Base-by-base conservation (phyloP, 2,888 invertebrate species). In the Drosophila neutralis region DNA sequence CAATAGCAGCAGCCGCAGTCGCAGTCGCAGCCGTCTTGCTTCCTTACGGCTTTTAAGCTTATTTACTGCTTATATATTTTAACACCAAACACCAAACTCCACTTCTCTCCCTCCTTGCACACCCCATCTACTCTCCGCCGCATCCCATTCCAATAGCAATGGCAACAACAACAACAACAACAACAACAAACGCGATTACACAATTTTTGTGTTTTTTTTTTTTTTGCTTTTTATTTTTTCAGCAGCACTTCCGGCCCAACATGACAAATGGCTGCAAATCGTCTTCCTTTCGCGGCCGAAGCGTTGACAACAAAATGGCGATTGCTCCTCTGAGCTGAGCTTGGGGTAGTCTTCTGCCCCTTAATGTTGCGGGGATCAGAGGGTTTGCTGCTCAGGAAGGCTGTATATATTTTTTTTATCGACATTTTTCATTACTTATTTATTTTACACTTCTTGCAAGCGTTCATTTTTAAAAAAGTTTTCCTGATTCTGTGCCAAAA, bases 191-290 rank as follows among this genome's bases (percentile, higher is more conserved):
- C 76, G 66, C 77, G 86, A 85, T 82, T 84, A 78, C 77, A 78
- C 56, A 72, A 71, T 38, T 67, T 70, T 60, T 59, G 74, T n/a
- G 54, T 76, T 68, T 64, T 71, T 83, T 27, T 71, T 83, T 27
- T 27, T 68, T 38, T 49, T 66, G 69, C 65, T 66, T 71, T 65
- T 67, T 76, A 8, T 58, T 74, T 73, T 76, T 87, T 70, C 56
- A 78, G 70, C 75, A 76, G 72, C 74, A 83, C 82, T 87, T 70
- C 77, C 81, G 76, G 80, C 68, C 76, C 72, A 79, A 80, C 83
- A 89, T 87, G 87, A 87, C 90, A 87, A 87, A 87, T 87, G 90
- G 90, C 86, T 85, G 88, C 87, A 89, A 87, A 87, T 89, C 90
- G 90, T 85, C 87, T 87, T 87, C 88, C 90, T 87, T 87, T 81